Evolutionary conservation across 2,113 vertebrate genomes (phyloP).

Genomic region (Nothocercus julius): DNA sequence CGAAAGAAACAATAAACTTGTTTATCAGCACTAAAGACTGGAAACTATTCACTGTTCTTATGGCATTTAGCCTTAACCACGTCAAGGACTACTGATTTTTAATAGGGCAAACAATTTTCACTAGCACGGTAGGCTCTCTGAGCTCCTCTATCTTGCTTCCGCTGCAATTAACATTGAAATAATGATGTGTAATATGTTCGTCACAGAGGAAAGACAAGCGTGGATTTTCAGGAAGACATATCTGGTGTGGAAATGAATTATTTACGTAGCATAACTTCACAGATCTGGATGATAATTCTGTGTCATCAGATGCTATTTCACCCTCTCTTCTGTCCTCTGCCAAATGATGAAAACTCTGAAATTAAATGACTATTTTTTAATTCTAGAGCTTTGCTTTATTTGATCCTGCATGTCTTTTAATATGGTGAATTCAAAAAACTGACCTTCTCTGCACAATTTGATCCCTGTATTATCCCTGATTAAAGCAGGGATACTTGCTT

Average conservation of each 20-base stretch:
- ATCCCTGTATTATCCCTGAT: not conserved
- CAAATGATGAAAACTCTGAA: not conserved
- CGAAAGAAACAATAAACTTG: not conserved
- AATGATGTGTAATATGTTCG: not conserved
- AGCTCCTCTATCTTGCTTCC: not conserved
- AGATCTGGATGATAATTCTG: not conserved
- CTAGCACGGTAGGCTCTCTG: not conserved
- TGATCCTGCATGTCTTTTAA: not conserved
- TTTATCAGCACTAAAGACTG: conserved; percentile 8
- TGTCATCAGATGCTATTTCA: not conserved
- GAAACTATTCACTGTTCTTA: conserved; percentile 12
- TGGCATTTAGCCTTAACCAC: not conserved
- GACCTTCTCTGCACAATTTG: not conserved
- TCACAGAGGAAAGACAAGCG: not conserved
- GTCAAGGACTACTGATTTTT: conserved; percentile 20
- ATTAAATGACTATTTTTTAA: not conserved
- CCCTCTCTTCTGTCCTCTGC: not conserved
- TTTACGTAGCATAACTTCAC: not conserved
- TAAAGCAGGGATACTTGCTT: not conserved
- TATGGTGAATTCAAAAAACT: not conserved
- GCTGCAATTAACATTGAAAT: conserved; percentile 29
- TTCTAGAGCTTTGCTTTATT: not conserved
- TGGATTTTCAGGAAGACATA: not conserved
- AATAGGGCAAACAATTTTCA: conserved; percentile 17
- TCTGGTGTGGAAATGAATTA: not conserved